Base-by-base conservation (phyloP, 37 sponge, comb jelly and placozoan species). In the Haliclona indistincta region DNA sequence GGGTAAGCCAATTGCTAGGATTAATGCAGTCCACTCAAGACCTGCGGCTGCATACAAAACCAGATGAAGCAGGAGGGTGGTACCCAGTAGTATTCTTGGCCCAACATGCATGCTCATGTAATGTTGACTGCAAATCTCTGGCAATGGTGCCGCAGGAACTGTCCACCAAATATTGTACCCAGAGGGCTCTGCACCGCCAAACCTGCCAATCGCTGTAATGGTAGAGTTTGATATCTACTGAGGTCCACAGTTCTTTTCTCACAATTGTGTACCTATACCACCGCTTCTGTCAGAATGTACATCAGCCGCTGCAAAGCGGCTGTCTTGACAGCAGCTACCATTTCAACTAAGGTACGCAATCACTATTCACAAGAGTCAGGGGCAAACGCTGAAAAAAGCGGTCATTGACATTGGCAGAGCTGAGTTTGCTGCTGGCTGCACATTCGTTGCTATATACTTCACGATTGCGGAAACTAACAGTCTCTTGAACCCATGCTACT, bases 361-460 rank as follows among this genome's bases (percentile, higher is more conserved):
- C 1, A 76, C 77, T n/a, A n/a, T n/a, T n/a, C n/a, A n/a, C n/a
- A n/a, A n/a, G n/a, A n/a, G n/a, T n/a, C n/a, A n/a, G n/a, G n/a
- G n/a, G n/a, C n/a, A n/a, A n/a, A n/a, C n/a, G n/a, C n/a, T n/a
- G n/a, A n/a, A 53, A 22, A 78, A 78, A 67, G 68, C 67, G 53
- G 78, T 78, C 37, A 78, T 78, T 2, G 78, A 78, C 55, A 19
- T 78, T 7, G 68, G 68, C 39, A 67, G 56, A 40, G 1, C 28
- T 20, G 70, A 79, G 39, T 1, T 54, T n/a, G 30, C 79, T 39
- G 40, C 79, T 37, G 69, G 79, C 23, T 37, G 28, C 20, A 67
- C 70, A 17, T 79, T 68, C 55, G 79, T 79, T 68, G 79, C 79
- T 33, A 26, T 52, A 10, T n/a, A n/a, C n/a, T n/a, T n/a, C n/a